A percentile compares a stretch with the other conserved stretches of the same genome.
Evolutionary conservation across 2,888 invertebrate species (phyloP).

Genomic region (Tethea ocularis): DNA sequence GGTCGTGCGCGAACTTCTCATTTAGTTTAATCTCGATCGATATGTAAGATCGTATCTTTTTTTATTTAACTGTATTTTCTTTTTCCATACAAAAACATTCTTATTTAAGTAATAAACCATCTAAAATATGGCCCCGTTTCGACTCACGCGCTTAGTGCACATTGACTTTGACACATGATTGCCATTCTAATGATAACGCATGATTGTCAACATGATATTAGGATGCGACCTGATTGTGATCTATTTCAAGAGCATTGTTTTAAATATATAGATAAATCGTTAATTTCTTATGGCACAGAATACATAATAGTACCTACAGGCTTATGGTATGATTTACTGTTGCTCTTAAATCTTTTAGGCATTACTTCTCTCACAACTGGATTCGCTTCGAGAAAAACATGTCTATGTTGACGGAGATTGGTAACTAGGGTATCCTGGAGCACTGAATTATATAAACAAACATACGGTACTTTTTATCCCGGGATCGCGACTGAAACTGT

Average conservation of each 20-base stretch:
- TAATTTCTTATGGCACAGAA: too few species aligned
- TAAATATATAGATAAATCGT: neutral
- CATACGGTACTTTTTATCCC: too few species aligned
- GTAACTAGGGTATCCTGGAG: too few species aligned
- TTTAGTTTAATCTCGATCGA: slow-evolving; percentile 22
- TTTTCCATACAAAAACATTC: slow-evolving; percentile 16
- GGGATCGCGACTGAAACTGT: too few species aligned
- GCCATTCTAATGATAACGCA: slow-evolving; percentile 1
- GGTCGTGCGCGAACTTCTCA: slow-evolving; percentile 24
- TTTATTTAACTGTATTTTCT: slow-evolving; percentile 12
- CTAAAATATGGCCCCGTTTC: neutral
- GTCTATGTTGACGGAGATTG: too few species aligned
- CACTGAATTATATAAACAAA: too few species aligned
- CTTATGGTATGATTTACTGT: too few species aligned
- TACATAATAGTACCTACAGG: too few species aligned
- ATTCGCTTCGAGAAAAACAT: too few species aligned
- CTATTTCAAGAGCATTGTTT: neutral
- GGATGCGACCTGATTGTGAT: neutral
- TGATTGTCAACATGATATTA: slow-evolving; percentile 1
- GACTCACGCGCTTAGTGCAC: neutral
- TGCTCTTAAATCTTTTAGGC: too few species aligned
- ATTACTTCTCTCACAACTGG: too few species aligned
- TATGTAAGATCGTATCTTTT: slow-evolving; percentile 23
- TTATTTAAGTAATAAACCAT: neutral
- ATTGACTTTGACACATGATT: neutral